Conservation (phyloP, 2,888 invertebrate genomes). For the Drymonia ruficornis region DNA sequence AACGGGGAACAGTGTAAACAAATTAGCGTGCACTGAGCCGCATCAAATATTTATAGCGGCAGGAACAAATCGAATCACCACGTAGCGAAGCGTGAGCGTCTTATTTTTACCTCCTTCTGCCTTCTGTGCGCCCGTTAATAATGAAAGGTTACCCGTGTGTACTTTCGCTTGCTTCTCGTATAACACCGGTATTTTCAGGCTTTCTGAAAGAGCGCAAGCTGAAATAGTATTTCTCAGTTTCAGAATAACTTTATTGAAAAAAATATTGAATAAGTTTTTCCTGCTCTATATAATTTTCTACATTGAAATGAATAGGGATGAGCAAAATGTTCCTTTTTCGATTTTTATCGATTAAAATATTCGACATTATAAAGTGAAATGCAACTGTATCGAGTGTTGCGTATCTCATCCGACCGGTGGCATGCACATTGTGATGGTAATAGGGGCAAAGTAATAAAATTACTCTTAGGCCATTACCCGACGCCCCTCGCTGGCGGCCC, state of each 20-base stretch:
- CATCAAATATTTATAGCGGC: conserved; percentile 83
- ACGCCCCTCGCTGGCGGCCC: conserved; percentile 62
- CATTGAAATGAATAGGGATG: conserved; percentile 28
- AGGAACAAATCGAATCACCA: conserved; percentile 84
- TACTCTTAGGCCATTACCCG: conserved; percentile 84
- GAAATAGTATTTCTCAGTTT: too few relatives aligned
- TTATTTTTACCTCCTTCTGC: conserved; percentile 68
- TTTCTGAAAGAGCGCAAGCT: neutral
- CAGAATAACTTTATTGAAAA: too few relatives aligned
- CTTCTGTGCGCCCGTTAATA: conserved; percentile 54
- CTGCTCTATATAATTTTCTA: neutral
- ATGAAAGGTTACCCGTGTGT: conserved; percentile 54
- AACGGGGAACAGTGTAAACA: conserved; percentile 77
- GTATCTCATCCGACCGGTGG: conserved; percentile 76
- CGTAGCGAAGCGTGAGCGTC: conserved; percentile 63
- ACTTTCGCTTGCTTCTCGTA: conserved; percentile 25
- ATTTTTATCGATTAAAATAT: conserved; percentile 37
- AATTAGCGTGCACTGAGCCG: conserved; percentile 83
- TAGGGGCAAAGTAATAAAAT: conserved; percentile 85
- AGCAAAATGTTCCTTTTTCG: conserved; percentile 8
- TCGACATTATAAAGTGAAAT: neutral
- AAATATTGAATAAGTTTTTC: too few relatives aligned
- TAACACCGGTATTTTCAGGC: neutral
- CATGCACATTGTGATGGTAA: conserved; percentile 83
- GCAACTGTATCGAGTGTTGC: conserved; percentile 43